A percentile compares a stretch with the other conserved stretches of the same genome.
phyloP scores from a whole-genome alignment of 2,888 invertebrate genomes.

The Netelia melanura region DNA sequence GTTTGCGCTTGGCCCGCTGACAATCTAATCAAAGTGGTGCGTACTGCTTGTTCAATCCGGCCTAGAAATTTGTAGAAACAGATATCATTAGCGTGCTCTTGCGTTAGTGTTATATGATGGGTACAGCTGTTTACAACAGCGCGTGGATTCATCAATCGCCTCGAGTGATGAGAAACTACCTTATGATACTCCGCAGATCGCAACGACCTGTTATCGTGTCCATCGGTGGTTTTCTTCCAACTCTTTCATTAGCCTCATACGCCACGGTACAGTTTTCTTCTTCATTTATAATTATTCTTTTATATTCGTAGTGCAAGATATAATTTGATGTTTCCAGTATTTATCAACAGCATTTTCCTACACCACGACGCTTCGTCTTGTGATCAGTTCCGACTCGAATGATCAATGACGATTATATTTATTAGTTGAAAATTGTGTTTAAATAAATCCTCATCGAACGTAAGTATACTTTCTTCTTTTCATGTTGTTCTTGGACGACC shows the following conservation, averaged over 20 bases:
- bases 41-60: not conserved
- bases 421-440: not conserved
- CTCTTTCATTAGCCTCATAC: slow-evolving; percentile 69
- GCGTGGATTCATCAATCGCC: slow-evolving; percentile 31
- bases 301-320: too few relatives aligned
- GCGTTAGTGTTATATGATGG: slow-evolving; percentile 42
- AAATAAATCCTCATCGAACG: slow-evolving; percentile 6
- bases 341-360: slow-evolving; percentile 63
- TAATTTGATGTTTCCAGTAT: slow-evolving; percentile 42
- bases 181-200: slow-evolving; percentile 43
- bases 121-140: slow-evolving; percentile 27
- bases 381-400: slow-evolving; percentile 24
- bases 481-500: not conserved
- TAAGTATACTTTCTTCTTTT: not conserved
- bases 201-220: slow-evolving; percentile 58
- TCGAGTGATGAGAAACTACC: slow-evolving; percentile 42
- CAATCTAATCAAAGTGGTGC: slow-evolving; percentile 65
- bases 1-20: slow-evolving; percentile 70
- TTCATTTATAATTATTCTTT: not conserved
- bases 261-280: slow-evolving; percentile 50
- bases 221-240: slow-evolving; percentile 64
- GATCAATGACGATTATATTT: not conserved
- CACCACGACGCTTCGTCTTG: slow-evolving; percentile 58
- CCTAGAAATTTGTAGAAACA: not conserved
- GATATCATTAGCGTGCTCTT: not conserved